phyloP scores from a whole-genome alignment of 2,113 vertebrate species.

The Nasalis larvatus region DNA sequence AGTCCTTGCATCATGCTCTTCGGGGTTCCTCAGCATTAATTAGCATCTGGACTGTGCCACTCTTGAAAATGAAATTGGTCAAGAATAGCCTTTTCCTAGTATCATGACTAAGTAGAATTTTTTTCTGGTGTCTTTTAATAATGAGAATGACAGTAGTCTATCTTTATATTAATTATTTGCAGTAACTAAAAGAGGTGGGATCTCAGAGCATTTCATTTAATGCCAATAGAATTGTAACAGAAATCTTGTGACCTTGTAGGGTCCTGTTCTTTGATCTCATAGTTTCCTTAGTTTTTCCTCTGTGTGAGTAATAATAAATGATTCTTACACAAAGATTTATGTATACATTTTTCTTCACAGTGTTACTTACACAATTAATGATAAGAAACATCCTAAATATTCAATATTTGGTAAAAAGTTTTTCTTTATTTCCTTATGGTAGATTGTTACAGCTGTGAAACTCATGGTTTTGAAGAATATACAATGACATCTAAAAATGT shows the following conservation, averaged over 20 bases:
- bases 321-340: conserved; percentile 40
- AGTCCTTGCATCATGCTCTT: neutral
- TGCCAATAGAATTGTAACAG: neutral
- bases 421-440: neutral
- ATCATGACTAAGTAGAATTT: neutral
- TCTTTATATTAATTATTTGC: neutral
- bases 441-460: neutral
- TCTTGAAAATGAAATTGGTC: neutral
- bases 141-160: neutral
- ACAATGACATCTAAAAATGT: neutral
- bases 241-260: neutral
- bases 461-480: neutral
- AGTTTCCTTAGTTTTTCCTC: neutral
- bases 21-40: neutral
- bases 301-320: neutral
- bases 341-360: neutral
- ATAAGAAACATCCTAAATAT: neutral
- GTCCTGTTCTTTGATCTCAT: neutral
- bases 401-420: neutral
- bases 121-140: conserved; percentile 19
- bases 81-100: neutral
- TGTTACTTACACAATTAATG: neutral
- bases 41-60: neutral
- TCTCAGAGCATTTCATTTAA: neutral
- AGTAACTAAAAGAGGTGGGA: neutral